Evolutionary conservation across 2,888 invertebrate genomes (phyloP).

Genomic region (Chrysolina oricalcia): DNA sequence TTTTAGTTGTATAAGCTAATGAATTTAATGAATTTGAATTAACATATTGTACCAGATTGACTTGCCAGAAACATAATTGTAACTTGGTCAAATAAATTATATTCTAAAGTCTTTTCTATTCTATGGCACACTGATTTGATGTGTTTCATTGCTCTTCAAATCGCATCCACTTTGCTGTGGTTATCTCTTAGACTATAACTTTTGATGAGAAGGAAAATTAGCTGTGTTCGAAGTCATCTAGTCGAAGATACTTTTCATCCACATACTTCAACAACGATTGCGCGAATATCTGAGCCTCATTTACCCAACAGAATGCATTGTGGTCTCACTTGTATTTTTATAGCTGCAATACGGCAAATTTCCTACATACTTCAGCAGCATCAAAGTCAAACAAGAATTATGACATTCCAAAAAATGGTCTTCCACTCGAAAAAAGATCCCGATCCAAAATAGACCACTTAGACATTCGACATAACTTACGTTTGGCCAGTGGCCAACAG

Average conservation of each 20-base stretch:
- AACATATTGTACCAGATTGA: too few species aligned
- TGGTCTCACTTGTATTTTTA: neutral
- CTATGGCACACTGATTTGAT: too few species aligned
- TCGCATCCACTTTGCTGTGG: too few species aligned
- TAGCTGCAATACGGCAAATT: slow-evolving; percentile 31
- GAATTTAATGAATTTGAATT: too few species aligned
- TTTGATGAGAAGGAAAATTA: too few species aligned
- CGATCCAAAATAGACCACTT: slow-evolving; percentile 73
- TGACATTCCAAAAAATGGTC: slow-evolving; percentile 60
- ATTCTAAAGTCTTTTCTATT: too few species aligned
- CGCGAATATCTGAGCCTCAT: neutral
- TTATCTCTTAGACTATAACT: too few species aligned
- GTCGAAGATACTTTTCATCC: neutral
- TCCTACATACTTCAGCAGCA: slow-evolving; percentile 38
- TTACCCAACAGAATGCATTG: neutral
- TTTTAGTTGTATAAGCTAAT: too few species aligned
- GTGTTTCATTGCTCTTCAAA: too few species aligned
- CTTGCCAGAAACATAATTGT: too few species aligned
- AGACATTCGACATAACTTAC: slow-evolving; percentile 72
- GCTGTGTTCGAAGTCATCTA: too few species aligned
- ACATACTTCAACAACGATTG: neutral
- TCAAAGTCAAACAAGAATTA: slow-evolving; percentile 51
- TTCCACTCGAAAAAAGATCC: slow-evolving; percentile 67
- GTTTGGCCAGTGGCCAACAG: slow-evolving; percentile 69
- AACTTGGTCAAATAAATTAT: too few species aligned